Evolutionary conservation across 2,113 vertebrate genomes (phyloP).

Genomic region (Neolamprologus hecqui): DNA sequence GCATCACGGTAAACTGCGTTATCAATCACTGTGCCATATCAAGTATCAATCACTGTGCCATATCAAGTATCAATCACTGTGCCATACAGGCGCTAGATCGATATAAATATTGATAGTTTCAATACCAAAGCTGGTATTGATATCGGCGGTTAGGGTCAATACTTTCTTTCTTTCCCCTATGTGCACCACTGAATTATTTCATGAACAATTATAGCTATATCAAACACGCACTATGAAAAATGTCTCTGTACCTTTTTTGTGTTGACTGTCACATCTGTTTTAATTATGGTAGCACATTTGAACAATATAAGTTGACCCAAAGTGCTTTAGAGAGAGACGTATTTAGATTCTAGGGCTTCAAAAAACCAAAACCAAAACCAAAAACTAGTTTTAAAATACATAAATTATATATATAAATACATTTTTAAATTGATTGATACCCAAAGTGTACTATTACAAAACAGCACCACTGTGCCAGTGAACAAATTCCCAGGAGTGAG

Average conservation of each 20-base stretch:
- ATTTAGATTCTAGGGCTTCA: not conserved
- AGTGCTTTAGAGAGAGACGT: not conserved
- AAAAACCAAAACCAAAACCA: fast-evolving
- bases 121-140: not conserved
- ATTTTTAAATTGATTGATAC: not conserved
- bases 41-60: not conserved
- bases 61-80: not conserved
- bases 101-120: not conserved
- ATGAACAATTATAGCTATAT: not conserved
- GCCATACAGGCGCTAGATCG: not conserved
- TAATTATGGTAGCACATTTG: not conserved
- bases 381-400: not conserved
- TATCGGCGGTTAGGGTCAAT: not conserved
- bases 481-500: too few relatives aligned
- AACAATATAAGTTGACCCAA: not conserved
- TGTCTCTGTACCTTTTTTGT: not conserved
- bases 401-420: not conserved
- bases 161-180: not conserved
- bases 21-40: not conserved
- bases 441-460: not conserved
- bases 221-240: not conserved
- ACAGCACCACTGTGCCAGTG: not conserved
- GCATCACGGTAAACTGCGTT: not conserved
- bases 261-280: not conserved
- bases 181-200: not conserved